Evolutionary conservation across 2,888 invertebrate species (phyloP), one percentile per base, ranked within the genome.

Genomic region (Euzophera pinguis): DNA sequence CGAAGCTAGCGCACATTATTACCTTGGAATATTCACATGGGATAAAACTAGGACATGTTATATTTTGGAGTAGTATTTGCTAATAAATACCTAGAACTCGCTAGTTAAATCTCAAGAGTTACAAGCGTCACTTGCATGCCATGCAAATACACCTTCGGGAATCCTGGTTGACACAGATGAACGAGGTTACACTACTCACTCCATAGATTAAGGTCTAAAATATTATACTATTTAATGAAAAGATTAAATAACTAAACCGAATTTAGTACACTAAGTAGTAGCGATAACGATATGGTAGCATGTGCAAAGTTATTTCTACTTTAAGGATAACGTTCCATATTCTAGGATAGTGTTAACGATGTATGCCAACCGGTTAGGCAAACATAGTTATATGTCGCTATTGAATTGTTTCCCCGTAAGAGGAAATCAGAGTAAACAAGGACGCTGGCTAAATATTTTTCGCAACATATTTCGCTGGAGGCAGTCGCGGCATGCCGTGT

Each of bases 391-490:
- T 45, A 45, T 32, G 45, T 4, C 45, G 16, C 45, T 32, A 45
- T 45, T 45, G 45, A 14, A 45, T 45, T 45, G 45, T 43, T 43
- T 45, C 27, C 29, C 29, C 32, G 32, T 39, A 50, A 38, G 39
- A 50, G 39, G n/a, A 49, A 49, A 49, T 38, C 49, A 49, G 38
- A 49, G 39, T 50, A 50, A 50, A 42, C 50, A 50, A 50, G 12
- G 13, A 50, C 50, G 42, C 32, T 12, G 35, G 34, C 32, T 34
- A 42, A 42, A 41, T 12, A 43, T 51, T 43, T 37, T 43, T 51
- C 42, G 13, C 17, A 1, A 34, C 42, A 32, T 42, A 43, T 42
- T 34, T 42, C 34, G 51, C 35, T 22, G 22, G 49, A 39, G 39
- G 49, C 49, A 41, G 39, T 50, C 49, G 49, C 49, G 16, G 39